Percentiles rank a stretch among this genome's conserved stretches.
Evolutionary conservation across 2,113 vertebrate genomes (phyloP).

Genomic region (Shinisaurus crocodilurus): DNA sequence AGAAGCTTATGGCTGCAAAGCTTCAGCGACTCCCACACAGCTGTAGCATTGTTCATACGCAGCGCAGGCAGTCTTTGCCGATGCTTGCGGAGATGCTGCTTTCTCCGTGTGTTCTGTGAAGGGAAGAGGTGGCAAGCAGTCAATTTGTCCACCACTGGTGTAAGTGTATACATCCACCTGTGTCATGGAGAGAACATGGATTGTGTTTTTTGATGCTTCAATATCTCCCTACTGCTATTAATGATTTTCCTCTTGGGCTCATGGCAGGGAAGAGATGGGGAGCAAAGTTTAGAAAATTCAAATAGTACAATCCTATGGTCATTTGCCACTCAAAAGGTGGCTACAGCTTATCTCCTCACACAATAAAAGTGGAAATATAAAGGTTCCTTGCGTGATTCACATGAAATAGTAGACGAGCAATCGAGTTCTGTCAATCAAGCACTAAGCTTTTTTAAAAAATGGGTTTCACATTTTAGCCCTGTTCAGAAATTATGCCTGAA

Average conservation of each 20-base stretch:
- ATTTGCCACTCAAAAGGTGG: conserved; percentile 12
- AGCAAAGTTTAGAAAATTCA: conserved; percentile 20
- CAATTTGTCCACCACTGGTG: background rate
- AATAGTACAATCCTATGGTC: conserved; percentile 36
- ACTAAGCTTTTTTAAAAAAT: no score
- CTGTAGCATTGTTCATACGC: conserved; percentile 37
- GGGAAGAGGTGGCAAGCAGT: background rate
- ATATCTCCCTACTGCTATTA: conserved; percentile 16
- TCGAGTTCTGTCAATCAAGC: conserved; percentile 18
- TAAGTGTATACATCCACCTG: background rate
- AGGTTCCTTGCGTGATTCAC: background rate
- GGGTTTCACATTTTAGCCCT: background rate
- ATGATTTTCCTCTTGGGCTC: conserved; percentile 38
- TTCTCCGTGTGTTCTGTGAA: background rate
- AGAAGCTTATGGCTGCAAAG: conserved; percentile 35
- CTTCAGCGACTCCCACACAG: conserved; percentile 39
- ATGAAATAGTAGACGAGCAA: background rate
- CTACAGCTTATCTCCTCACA: background rate
- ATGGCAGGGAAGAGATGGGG: conserved; percentile 20
- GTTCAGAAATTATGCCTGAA: no score
- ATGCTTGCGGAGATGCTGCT: background rate
- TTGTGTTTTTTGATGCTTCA: conserved; percentile 28
- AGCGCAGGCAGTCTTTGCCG: background rate
- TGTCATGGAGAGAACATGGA: background rate
- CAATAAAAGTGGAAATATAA: background rate